Evolutionary conservation across 2,888 invertebrate species (phyloP), one percentile per base, ranked within the genome.

Genomic region (Thalpophila matura): DNA sequence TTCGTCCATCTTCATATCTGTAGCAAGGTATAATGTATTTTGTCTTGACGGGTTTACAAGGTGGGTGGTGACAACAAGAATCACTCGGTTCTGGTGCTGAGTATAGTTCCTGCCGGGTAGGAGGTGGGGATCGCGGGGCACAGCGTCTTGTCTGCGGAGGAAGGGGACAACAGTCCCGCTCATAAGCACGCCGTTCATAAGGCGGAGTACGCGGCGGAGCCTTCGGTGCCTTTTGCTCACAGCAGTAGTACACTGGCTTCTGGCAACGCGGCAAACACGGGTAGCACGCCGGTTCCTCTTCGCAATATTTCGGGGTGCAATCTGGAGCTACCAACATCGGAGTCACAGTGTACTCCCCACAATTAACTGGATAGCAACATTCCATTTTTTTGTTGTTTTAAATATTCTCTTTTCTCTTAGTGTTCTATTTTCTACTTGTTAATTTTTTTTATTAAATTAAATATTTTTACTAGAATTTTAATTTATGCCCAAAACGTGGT

Each of bases 1-100:
- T 92, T 58, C 94, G 88, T 12, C 94, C 94, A 68, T 95, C 94
- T 84, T 94, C 94, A 40, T 94, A 95, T 80, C 94, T 86, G 64
- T 94, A 94, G 72, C 94, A 94, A 1, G 94, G 94, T 66, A 94
- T 93, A 29, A 94, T 88, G 65, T 94, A 94, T 88, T 94, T 94
- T 2, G 89, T 91, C 76, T 87, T 89, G 40, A 88, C 80, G 20
- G 90, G 89, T 62, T 82, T 86, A 76, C 86, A 88, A 16, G 62
- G 40, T 4, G 79, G 61, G 6, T 26, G 10, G 24, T 73, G 62
- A 54, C 66, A 74, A 66, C 12, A 57, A 16, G 35, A 1, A 1
- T 55, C 22, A 31, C 27, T 20, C 10, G 33, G 42, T 42, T 26
- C 10, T 27, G 31, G 50, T 47, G 37, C 7, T 1, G 20, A 2